Conservation (phyloP, 2,797 vertebrate species). For the Coluber constrictor region DNA sequence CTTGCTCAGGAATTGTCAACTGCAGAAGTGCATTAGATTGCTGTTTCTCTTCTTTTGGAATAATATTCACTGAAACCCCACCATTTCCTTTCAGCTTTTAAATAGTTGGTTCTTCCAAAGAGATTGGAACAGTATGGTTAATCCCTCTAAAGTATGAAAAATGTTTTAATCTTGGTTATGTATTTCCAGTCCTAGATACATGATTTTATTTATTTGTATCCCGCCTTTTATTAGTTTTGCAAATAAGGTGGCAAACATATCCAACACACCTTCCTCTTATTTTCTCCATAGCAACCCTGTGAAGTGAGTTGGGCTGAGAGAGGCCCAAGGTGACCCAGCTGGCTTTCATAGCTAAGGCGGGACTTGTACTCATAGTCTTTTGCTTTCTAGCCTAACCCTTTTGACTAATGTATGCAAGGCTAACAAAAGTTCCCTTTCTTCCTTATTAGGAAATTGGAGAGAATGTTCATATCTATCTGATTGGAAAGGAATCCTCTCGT, state of each 20-base stretch:
- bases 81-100: neutral
- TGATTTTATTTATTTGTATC: neutral
- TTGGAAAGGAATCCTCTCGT: slow-evolving; percentile 93
- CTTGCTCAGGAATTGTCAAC: neutral
- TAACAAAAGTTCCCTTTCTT: slow-evolving; percentile 15
- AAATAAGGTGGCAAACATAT: neutral
- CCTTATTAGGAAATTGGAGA: slow-evolving; percentile 92
- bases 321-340: neutral
- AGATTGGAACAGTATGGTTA: neutral
- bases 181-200: neutral
- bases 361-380: neutral
- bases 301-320: neutral
- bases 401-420: neutral
- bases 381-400: neutral
- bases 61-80: neutral
- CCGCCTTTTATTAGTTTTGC: neutral
- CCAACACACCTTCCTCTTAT: neutral
- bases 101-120: neutral
- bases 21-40: neutral
- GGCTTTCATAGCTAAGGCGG: neutral
- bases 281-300: neutral
- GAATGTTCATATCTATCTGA: slow-evolving; percentile 97
- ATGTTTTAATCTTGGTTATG: neutral
- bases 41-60: neutral
- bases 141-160: neutral